phyloP scores from a whole-genome alignment of 2,797 vertebrate species.

The Philypnodon macrostomus region DNA sequence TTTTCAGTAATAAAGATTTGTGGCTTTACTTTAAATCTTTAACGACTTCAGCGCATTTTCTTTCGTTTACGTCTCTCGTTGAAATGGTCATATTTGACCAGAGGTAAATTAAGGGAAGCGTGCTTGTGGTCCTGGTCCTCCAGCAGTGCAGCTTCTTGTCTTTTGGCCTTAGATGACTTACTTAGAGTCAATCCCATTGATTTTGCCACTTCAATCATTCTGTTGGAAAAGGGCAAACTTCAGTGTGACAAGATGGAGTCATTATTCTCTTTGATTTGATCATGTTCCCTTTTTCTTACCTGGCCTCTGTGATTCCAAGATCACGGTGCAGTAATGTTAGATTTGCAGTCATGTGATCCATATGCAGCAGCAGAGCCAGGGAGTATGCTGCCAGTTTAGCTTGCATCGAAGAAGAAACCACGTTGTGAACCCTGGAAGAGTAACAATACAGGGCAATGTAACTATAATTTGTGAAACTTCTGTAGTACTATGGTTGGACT shows the following conservation, averaged over 20 bases:
- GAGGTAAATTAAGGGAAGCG: conserved; percentile 81
- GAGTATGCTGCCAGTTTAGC: conserved; percentile 83
- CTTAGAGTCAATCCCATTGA: conserved; percentile 85
- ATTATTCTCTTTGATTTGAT: background rate
- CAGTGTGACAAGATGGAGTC: background rate
- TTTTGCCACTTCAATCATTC: conserved; percentile 88
- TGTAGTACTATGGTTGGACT: too few species aligned
- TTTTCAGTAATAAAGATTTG: conserved; percentile 47
- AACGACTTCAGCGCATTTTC: conserved; percentile 71
- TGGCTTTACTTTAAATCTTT: background rate
- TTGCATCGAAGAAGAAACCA: conserved; percentile 84
- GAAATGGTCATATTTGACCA: conserved; percentile 73
- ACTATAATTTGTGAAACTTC: too few species aligned
- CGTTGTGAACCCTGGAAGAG: conserved; percentile 77
- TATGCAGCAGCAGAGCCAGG: conserved; percentile 87
- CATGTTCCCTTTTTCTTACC: conserved; percentile 56
- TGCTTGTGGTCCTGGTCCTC: conserved; percentile 79
- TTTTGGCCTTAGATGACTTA: conserved; percentile 54
- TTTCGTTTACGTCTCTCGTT: conserved; percentile 73
- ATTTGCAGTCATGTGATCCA: conserved; percentile 82
- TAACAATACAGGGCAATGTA: too few species aligned
- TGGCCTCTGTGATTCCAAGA: conserved; percentile 82
- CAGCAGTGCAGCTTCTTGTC: background rate
- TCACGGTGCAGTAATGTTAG: conserved; percentile 88
- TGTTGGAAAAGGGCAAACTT: conserved; percentile 50